Percentiles rank a stretch among this genome's conserved stretches.
Conservation (phyloP, 2,888 invertebrate species). For the Caenorhabditis imperialis region DNA sequence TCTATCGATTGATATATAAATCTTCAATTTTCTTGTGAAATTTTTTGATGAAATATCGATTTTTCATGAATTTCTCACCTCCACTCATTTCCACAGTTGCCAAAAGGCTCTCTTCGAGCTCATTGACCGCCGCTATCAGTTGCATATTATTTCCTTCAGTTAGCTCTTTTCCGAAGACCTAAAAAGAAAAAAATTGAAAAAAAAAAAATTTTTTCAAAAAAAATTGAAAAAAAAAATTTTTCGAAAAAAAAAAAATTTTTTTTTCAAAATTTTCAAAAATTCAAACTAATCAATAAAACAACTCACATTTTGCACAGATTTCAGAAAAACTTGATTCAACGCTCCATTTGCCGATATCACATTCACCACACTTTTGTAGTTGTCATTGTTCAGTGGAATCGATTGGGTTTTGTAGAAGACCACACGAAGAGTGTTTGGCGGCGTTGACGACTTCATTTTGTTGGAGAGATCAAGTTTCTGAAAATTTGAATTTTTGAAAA, state of each 20-base stretch:
- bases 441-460: slow-evolving; percentile 52
- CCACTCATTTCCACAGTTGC: slow-evolving; percentile 58
- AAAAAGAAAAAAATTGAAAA: slow-evolving; percentile 19
- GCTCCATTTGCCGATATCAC: slow-evolving; percentile 83
- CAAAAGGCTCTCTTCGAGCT: slow-evolving; percentile 71
- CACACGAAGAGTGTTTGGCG: slow-evolving; percentile 73
- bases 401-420: slow-evolving; percentile 83
- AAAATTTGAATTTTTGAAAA: slow-evolving; percentile 3
- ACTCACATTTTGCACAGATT: slow-evolving; percentile 82
- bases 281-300: no score
- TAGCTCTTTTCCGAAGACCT: slow-evolving; percentile 69
- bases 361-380: slow-evolving; percentile 82
- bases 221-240: no score
- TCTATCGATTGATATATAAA: slow-evolving; percentile 4
- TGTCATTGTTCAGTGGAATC: slow-evolving; percentile 82
- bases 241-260: no score
- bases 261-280: no score
- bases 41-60: no score
- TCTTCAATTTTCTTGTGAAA: neutral
- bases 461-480: slow-evolving; percentile 75
- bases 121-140: slow-evolving; percentile 66
- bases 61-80: no score
- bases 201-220: no score
- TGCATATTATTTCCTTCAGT: slow-evolving; percentile 80
- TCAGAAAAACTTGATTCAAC: slow-evolving; percentile 82